Evolutionary conservation across 2,113 vertebrate genomes (phyloP).

Genomic region (Larimichthys polyactis): DNA sequence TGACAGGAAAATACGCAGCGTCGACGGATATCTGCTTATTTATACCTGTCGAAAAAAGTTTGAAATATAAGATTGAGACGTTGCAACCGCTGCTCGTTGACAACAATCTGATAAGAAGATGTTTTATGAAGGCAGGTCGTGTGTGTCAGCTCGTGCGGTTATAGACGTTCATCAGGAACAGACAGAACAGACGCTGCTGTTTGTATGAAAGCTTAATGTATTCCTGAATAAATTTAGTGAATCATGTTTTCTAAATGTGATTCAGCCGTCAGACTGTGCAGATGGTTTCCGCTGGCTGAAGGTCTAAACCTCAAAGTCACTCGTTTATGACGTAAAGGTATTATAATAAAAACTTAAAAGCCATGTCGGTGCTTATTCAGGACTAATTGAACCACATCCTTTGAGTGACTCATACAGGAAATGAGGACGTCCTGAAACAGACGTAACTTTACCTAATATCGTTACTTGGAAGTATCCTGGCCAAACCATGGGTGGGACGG

Average conservation of each 20-base stretch:
- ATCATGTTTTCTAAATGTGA: constrained; percentile 9
- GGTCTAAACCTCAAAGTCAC: constrained; percentile 17
- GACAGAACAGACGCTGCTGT: no score
- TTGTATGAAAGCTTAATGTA: no score
- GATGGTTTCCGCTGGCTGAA: constrained; percentile 13
- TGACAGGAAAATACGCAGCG: constrained; percentile 85
- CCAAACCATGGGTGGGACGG: constrained; percentile 72
- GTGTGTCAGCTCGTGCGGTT: no score
- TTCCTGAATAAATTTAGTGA: no score
- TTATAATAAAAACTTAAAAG: constrained; percentile 1
- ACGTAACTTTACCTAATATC: constrained; percentile 86
- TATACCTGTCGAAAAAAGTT: constrained; percentile 83
- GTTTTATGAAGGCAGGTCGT: no score
- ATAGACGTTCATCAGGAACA: no score
- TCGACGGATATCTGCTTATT: constrained; percentile 90
- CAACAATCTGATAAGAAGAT: not conserved
- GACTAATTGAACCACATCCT: not conserved
- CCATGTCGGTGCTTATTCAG: not conserved
- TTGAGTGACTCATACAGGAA: not conserved
- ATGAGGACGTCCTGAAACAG: not conserved
- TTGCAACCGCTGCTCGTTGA: not conserved
- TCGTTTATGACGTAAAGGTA: constrained; percentile 14
- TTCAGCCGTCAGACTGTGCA: constrained; percentile 23
- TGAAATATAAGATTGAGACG: not conserved
- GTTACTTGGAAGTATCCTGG: constrained; percentile 89